Base-by-base conservation (phyloP, 1,140 invertebrate species). In the Drosophila saltans region DNA sequence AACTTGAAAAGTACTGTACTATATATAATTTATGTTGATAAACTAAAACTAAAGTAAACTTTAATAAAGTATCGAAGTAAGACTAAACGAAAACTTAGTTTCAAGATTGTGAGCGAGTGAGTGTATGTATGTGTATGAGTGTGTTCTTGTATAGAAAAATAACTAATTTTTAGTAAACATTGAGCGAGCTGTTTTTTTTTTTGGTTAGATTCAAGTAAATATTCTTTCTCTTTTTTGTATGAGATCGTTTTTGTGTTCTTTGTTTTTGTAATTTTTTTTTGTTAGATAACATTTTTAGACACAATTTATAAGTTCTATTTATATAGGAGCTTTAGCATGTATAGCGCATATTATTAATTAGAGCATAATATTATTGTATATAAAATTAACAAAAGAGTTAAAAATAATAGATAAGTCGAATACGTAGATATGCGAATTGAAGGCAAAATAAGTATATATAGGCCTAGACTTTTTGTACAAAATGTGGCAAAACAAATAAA, bases 391-490 rank as follows among this genome's bases (percentile, higher is more conserved):
- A 74, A 60, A 36, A 61, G 40, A 57, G 56, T 68, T 24, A 48
- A 59, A 48, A 28, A 72, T 48, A 43, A 33, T 65, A 41, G 36
- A 24, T 63, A 60, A 16, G 24, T 69, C 36, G 68, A 41, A 68
- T 6, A 36, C 33, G 33, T 36, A 6, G 33, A 36, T 75, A 68
- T 63, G 59, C 77, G 69, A 80, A 80, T 84, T 69, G 70, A 66
- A 41, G 63, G 79, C 78, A 81, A 81, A 81, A 71, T 28, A 81
- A 62, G 39, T 63, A 40, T 43, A n/a, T 57, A 63, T 59, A 84
- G 69, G 33, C 76, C 59, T 66, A 80, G 69, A 56, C 72, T 80
- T 76, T 84, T 21, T 24, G 7, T 80, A 83, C 66, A 83, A 24
- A 68, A 52, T 69, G 67, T 40, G 30, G 36, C 39, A 6, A 64